Evolutionary conservation across 2,888 invertebrate genomes (phyloP).

Genomic region (Lacanobia oleracea): DNA sequence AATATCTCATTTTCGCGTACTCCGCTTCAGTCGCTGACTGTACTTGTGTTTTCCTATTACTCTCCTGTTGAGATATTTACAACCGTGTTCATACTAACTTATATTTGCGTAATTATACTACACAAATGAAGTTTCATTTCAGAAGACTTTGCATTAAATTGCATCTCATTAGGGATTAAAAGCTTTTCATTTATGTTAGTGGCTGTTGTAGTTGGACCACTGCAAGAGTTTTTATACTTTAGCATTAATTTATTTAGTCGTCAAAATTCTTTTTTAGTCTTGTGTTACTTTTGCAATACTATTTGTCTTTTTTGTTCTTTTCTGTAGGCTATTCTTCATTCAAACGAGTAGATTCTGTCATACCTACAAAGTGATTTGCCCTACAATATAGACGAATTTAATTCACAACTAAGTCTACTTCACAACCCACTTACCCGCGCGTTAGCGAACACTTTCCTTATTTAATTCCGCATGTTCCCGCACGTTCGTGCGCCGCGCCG

Average conservation of each 20-base stretch:
- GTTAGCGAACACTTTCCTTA: conserved; percentile 23
- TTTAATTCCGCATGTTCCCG: conserved; percentile 7
- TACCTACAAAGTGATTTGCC: neutral
- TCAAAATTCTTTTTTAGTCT: neutral
- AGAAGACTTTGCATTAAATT: conserved; percentile 6
- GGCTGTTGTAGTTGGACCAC: neutral
- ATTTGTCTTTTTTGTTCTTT: neutral
- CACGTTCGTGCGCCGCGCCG: neutral
- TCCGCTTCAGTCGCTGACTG: neutral
- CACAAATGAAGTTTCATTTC: conserved; percentile 17
- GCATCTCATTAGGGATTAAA: conserved; percentile 30
- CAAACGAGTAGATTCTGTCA: neutral
- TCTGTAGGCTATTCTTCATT: neutral
- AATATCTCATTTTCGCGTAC: conserved; percentile 24
- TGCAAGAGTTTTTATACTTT: neutral
- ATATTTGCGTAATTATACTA: neutral
- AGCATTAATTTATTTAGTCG: conserved; percentile 2
- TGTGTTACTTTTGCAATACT: neutral
- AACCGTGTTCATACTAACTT: neutral
- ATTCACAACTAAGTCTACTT: conserved; percentile 27
- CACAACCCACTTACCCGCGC: conserved; percentile 3
- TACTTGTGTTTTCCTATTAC: conserved; percentile 3
- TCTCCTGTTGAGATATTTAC: neutral
- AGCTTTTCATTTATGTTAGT: conserved; percentile 20
- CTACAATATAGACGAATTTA: neutral